A percentile compares a stretch with the other conserved stretches of the same genome.
Conservation (phyloP, 1,140 invertebrate species). For the Drosophila miranda region DNA sequence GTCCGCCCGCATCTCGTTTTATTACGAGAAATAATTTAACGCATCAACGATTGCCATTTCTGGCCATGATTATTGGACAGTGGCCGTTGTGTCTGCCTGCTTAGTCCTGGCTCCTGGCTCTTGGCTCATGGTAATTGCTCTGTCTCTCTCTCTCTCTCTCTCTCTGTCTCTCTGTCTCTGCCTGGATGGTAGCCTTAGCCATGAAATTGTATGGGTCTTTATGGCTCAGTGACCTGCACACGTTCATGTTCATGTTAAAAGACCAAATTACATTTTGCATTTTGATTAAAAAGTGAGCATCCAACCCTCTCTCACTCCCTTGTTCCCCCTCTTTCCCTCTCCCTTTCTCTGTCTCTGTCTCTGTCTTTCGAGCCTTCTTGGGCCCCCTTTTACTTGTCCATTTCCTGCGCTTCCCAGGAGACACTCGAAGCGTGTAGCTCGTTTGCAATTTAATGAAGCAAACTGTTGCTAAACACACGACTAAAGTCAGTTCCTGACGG, state of each 20-base stretch:
- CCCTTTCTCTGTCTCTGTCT: too few relatives aligned
- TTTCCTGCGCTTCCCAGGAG: conserved; percentile 1
- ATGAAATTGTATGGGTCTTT: conserved; percentile 59
- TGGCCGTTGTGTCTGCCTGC: neutral
- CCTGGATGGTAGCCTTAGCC: neutral
- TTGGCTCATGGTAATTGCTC: conserved; percentile 45
- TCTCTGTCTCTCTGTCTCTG: neutral
- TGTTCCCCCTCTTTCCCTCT: neutral
- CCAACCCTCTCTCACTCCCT: conserved; percentile 2
- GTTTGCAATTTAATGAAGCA: conserved; percentile 58
- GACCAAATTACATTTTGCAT: conserved; percentile 60
- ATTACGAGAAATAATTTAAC: conserved; percentile 69
- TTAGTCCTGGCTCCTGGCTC: conserved; percentile 1
- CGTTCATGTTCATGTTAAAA: conserved; percentile 35
- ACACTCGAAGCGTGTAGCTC: conserved; percentile 40
- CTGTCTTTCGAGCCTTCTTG: neutral
- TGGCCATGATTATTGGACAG: conserved; percentile 53
- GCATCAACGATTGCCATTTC: conserved; percentile 60
- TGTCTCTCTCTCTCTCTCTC: neutral
- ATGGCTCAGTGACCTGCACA: conserved; percentile 49
- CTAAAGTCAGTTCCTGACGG: too few relatives aligned
- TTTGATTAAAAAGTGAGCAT: conserved; percentile 61
- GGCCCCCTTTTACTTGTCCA: neutral
- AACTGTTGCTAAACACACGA: conserved; percentile 45
- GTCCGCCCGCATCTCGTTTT: conserved; percentile 7